Percentiles rank a stretch among this genome's conserved stretches.
These are phyloP conservation scores for Caranx melampygus DNA, from an alignment of 2,113 vertebrate species.

Conservation along the genomic window DNA sequence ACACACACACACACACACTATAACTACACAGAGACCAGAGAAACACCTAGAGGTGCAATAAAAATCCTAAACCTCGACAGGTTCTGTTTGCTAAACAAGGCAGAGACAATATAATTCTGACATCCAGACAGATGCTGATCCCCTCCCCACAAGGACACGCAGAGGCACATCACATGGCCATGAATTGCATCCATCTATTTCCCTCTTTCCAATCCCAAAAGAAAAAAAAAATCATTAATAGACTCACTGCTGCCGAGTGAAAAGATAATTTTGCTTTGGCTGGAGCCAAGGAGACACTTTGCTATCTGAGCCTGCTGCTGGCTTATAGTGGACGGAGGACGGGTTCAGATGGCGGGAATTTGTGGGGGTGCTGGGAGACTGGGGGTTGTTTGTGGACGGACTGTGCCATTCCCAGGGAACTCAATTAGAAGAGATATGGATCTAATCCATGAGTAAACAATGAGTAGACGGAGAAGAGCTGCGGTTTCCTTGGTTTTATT, in stretches of 20 bases:
- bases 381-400: conserved; percentile 32
- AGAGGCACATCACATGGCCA: conserved; percentile 14
- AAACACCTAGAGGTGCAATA: conserved; percentile 47
- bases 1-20: conserved; percentile 14
- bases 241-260: not conserved
- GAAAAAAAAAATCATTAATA: conserved; percentile 37
- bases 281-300: conserved; percentile 37
- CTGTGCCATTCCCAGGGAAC: conserved; percentile 42
- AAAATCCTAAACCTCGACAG: conserved; percentile 33
- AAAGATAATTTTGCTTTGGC: conserved; percentile 42
- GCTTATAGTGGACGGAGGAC: conserved; percentile 9
- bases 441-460: conserved; percentile 55
- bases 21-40: conserved; percentile 32
- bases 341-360: conserved; percentile 21
- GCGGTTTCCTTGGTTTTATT: conserved; percentile 4
- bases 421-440: conserved; percentile 48
- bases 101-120: conserved; percentile 42
- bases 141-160: conserved; percentile 35
- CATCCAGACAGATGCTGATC: conserved; percentile 30
- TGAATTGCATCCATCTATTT: conserved; percentile 25
- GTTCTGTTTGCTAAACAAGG: conserved; percentile 67
- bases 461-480: conserved; percentile 25
- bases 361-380: not conserved
- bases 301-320: conserved; percentile 38
- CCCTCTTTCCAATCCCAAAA: not conserved